Base-by-base conservation (phyloP, 2,888 invertebrate genomes). In the Conistra vaccinii region DNA sequence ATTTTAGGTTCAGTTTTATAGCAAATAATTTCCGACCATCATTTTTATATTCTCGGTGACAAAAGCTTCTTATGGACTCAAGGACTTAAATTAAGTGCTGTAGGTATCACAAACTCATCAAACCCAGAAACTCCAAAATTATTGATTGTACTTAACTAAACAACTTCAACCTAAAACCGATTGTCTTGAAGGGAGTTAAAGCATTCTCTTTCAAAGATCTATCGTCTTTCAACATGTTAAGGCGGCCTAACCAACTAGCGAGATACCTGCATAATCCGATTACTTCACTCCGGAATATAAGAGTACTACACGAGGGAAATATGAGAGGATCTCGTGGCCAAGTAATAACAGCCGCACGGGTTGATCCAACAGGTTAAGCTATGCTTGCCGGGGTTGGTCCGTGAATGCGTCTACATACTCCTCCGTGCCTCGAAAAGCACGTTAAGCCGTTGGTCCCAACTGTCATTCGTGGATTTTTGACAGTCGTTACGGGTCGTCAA, bases 241-340 rank as follows among this genome's bases (percentile, higher is more conserved):
- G 85, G 71, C 77, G 75, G 81, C 80, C 87, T 88, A 85, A 86
- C 80, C 82, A 84, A 74, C 84, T 83, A 85, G 87, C 89, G 84
- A 90, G 86, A 89, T 89, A 88, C 85, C 73, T 85, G 88, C 84
- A 87, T 94, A 95, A 95, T 95, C 94, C 89, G 95, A 95, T 95
- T 95, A 94, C 91, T 87, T 86, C 90, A 89, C 92, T 91, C 90
- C 82, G 84, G 89, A 89, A 93, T 94, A 93, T 93, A 92, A 93
- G 88, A 91, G 88, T 84, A 86, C 90, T 91, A 89, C 95, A 92
- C 94, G 77, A 84, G 95, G 95, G 94, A 95, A 95, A 95, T 94
- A 94, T 92, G 92, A n/a, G n/a, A n/a, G n/a, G n/a, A n/a, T n/a
- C n/a, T n/a, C n/a, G n/a, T n/a, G n/a, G n/a, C n/a, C n/a, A n/a